Base-by-base conservation (phyloP, 2,888 invertebrate species). In the Ectemnius continuus region DNA sequence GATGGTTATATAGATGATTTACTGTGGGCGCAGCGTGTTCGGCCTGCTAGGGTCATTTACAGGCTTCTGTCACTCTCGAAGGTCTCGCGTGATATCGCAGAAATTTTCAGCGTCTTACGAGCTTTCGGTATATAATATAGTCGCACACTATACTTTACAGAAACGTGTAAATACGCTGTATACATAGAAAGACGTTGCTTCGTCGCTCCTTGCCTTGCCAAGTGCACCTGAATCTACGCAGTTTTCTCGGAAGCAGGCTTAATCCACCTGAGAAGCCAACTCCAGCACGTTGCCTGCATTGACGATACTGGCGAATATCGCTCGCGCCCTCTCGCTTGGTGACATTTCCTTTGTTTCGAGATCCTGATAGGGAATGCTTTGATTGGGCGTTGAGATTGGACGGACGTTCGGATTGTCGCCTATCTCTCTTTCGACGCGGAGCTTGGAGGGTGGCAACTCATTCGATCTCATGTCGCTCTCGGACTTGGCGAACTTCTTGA, bases 231-330 rank as follows among this genome's bases (percentile, higher is more conserved):
- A 23, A 23, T 23, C 2, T 23, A 45, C 62, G 26, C 45, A 52
- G 52, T 13, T 20, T 47, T 26, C 18, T 52, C 13, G 52, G n/a
- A 52, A 52, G 52, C 2, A 11, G 8, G 4, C 6, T 58, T 67
- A 74, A 57, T 76, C 73, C 47, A 60, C 75, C 52, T 67, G 52
- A 14, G 23, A 61, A n/a, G 67, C 75, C 28, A 87, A 79, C 46
- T 86, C 78, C 4, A 88, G 60, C 8, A 78, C 45, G 18, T 86
- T 57, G 4, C 87, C 86, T 8, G 88, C 86, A n/a, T 84, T 88
- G 36, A 90, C 69, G 56, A 90, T 82, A 57, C 84, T 84, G 2
- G 86, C 82, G 73, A 90, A 91, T n/a, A 90, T 83, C 2, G 85
- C 86, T n/a, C 89, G 84, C 2, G 88, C 90, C 3, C 88, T 78